Evolutionary conservation across 2,797 vertebrate species (phyloP).

Genomic region (Aratinga solstitialis): DNA sequence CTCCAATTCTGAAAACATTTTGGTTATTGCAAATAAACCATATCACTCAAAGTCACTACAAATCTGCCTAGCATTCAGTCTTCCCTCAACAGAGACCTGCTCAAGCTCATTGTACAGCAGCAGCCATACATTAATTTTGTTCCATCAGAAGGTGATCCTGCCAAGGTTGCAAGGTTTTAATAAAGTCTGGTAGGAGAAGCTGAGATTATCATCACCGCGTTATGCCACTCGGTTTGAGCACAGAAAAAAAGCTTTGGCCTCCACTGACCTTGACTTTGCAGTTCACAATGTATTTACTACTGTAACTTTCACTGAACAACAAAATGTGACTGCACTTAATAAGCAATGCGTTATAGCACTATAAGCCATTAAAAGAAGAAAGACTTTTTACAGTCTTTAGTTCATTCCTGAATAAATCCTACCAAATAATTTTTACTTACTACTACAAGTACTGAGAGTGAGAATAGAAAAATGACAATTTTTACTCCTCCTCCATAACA

Average conservation of each 20-base stretch:
- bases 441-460: neutral
- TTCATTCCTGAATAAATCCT: conserved; percentile 59
- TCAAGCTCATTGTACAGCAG: neutral
- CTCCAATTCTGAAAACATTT: neutral
- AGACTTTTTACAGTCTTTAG: conserved; percentile 42
- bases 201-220: neutral
- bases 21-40: conserved; percentile 40
- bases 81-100: conserved; percentile 37
- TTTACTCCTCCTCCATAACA: neutral
- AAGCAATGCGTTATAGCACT: conserved; percentile 54
- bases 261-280: conserved; percentile 48
- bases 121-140: conserved; percentile 51
- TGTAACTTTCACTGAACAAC: conserved; percentile 46
- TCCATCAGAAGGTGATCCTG: conserved; percentile 55
- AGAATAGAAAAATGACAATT: neutral
- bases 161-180: conserved; percentile 61
- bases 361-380: conserved; percentile 62
- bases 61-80: conserved; percentile 32
- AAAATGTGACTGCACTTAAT: conserved; percentile 61
- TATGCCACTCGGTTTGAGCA: neutral
- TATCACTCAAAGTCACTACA: conserved; percentile 60
- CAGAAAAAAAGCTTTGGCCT: conserved; percentile 2
- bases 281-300: conserved; percentile 50
- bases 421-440: conserved; percentile 21
- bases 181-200: conserved; percentile 38